phyloP scores from a whole-genome alignment of 1,140 invertebrate species.

The Aphaenogaster rudis region DNA sequence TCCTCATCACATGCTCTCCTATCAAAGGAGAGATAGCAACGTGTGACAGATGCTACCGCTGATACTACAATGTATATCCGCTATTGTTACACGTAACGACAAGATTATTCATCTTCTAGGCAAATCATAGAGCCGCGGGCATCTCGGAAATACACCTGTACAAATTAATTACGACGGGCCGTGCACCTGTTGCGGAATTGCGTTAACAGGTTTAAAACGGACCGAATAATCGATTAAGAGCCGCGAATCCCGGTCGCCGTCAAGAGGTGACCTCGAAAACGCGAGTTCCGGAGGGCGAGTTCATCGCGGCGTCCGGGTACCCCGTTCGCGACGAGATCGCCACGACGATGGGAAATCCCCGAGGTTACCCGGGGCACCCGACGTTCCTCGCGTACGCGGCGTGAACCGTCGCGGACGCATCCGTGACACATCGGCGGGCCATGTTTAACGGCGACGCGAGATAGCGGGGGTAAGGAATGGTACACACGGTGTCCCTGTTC shows the following conservation, averaged over 20 bases:
- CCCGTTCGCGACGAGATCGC: background rate
- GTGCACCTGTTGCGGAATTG: constrained; percentile 45
- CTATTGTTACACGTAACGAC: background rate
- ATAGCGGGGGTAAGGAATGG: background rate
- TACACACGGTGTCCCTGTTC: background rate
- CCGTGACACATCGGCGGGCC: background rate
- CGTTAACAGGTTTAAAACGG: constrained; percentile 11
- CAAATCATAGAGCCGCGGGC: background rate
- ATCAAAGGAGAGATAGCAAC: background rate
- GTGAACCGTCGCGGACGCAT: background rate
- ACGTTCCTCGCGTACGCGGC: background rate
- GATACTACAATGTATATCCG: background rate
- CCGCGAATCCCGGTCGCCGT: background rate
- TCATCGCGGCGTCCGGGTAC: background rate
- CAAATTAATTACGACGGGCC: background rate
- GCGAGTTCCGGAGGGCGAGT: background rate
- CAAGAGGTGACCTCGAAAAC: background rate
- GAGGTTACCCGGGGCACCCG: background rate
- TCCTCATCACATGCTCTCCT: background rate
- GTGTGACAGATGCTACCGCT: background rate
- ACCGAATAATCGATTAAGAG: background rate
- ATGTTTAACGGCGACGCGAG: background rate
- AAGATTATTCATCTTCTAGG: background rate
- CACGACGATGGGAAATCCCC: background rate
- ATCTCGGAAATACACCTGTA: background rate